These are phyloP conservation scores for Pseudomyrmex sp. DNA, from an alignment of 1,140 invertebrate genomes.

Conservation along the genomic window DNA sequence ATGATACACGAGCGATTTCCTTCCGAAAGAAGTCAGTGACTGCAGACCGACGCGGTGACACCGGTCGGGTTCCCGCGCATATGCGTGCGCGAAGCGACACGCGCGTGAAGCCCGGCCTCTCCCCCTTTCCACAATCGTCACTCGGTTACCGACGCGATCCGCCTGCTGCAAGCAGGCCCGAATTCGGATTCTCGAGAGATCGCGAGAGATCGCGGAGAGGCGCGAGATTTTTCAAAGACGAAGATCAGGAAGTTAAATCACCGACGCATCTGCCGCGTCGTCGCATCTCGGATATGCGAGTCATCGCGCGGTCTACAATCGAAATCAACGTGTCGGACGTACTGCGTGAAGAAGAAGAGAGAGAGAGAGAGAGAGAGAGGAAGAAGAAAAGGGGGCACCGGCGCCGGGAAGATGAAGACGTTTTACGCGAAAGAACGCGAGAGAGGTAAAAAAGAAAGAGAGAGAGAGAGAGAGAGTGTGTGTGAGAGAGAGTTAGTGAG, in stretches of 20 bases:
- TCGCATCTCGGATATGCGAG: conserved; percentile 64
- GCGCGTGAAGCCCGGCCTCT: no score
- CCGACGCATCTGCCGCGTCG: conserved; percentile 60
- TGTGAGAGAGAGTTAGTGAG: conserved; percentile 10
- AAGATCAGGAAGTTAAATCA: conserved; percentile 61
- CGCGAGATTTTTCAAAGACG: conserved; percentile 6
- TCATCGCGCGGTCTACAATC: conserved; percentile 67
- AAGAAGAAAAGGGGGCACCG: conserved; percentile 63
- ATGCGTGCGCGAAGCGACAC: conserved; percentile 13
- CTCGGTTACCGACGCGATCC: no score
- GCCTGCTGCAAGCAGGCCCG: not conserved
- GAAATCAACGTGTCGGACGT: conserved; percentile 44
- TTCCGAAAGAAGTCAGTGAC: conserved; percentile 29
- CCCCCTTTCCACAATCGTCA: no score
- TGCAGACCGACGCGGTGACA: conserved; percentile 3
- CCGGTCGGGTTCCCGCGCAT: not conserved
- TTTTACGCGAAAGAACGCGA: conserved; percentile 33
- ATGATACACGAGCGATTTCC: conserved; percentile 21
- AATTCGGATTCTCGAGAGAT: no score
- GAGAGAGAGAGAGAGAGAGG: not conserved
- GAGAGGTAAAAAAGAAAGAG: not conserved
- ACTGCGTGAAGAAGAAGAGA: not conserved
- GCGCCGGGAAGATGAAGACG: conserved; percentile 57
- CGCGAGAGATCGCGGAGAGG: not conserved
- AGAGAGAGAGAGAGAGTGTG: not conserved